Conservation (phyloP, 2,797 vertebrate genomes). For the Sus cebifrons region DNA sequence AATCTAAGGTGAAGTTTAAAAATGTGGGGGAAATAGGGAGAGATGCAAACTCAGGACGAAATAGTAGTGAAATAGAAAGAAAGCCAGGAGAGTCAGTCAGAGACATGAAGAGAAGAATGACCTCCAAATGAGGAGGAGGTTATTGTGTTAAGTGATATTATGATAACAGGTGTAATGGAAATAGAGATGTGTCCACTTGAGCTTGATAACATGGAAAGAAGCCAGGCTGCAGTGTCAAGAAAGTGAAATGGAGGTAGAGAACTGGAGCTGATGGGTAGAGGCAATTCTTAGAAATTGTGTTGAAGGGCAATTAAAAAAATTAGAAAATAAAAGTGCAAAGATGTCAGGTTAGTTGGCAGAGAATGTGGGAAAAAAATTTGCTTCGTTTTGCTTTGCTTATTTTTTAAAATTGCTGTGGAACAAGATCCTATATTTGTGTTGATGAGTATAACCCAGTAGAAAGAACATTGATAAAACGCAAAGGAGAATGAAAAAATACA, state of each 20-base stretch:
- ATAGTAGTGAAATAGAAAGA: neutral
- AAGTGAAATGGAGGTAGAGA: neutral
- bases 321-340: neutral
- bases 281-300: neutral
- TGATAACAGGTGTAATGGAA: no score
- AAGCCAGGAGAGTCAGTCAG: neutral
- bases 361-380: neutral
- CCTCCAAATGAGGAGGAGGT: neutral
- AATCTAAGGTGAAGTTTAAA: neutral
- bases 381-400: neutral
- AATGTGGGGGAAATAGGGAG: rapidly evolving
- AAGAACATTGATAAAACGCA: neutral
- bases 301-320: neutral
- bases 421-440: neutral
- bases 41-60: neutral
- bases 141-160: neutral
- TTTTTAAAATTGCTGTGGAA: neutral
- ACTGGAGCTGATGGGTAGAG: neutral
- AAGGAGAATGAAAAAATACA: neutral
- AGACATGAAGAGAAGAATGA: neutral
- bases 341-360: neutral
- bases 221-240: neutral
- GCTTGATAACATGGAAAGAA: neutral
- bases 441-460: neutral
- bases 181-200: neutral